Percentiles rank a stretch among this genome's conserved stretches.
Conservation (phyloP, 2,888 invertebrate genomes). For the Apodemia duryi region DNA sequence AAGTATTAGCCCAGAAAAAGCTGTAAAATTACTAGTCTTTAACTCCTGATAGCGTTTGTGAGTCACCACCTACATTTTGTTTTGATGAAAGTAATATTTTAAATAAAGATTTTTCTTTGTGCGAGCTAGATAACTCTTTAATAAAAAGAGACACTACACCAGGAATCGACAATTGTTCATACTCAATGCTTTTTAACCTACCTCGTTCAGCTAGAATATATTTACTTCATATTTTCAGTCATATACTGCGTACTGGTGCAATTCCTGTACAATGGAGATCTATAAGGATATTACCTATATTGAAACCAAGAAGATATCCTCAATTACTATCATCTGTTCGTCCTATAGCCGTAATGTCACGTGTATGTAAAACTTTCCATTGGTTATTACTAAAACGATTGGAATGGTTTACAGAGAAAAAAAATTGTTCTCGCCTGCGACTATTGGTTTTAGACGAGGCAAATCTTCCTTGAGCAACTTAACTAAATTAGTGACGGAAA, state of each 20-base stretch:
- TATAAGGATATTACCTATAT: slow-evolving; percentile 9
- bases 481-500: slow-evolving; percentile 17
- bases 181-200: slow-evolving; percentile 5
- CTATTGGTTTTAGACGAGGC: slow-evolving; percentile 22
- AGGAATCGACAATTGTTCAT: not conserved
- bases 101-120: not conserved
- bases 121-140: not conserved
- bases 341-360: slow-evolving; percentile 14
- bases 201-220: not conserved
- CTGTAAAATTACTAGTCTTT: slow-evolving; percentile 3
- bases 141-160: not conserved
- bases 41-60: slow-evolving; percentile 1
- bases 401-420: slow-evolving; percentile 17
- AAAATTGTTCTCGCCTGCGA: not conserved
- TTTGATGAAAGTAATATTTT: not conserved
- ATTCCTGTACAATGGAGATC: slow-evolving; percentile 14
- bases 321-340: slow-evolving; percentile 5
- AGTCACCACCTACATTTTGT: not conserved
- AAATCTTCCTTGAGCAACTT: slow-evolving; percentile 24
- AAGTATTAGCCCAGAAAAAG: not conserved
- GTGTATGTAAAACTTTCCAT: slow-evolving; percentile 20
- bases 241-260: not conserved
- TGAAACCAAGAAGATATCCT: not conserved
- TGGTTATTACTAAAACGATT: slow-evolving; percentile 10
- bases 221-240: slow-evolving; percentile 9